Base-by-base conservation (phyloP, 2,113 vertebrate species). In the Chionis minor region DNA sequence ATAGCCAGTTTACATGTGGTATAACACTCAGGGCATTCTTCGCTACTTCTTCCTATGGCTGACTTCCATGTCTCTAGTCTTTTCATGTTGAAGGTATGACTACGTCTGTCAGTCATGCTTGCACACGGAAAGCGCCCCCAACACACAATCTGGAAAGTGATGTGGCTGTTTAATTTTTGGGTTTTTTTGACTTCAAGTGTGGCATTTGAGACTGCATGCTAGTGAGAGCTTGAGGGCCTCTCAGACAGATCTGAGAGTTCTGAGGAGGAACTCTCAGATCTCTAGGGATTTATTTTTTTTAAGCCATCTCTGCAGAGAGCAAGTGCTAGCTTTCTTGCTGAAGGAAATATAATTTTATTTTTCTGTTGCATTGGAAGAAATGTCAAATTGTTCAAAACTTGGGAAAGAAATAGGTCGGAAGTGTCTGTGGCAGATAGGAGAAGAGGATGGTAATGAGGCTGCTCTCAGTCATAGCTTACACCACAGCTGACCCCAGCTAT, bases 11-110 rank as follows among this genome's bases (percentile, higher is more conserved):
- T 54, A 19, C 18, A 18, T 12, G 28, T 30, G 12, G 4, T 40
- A 3, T 1, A 35, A n/a, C 2, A 3, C 32, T 79, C 23, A 9
- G 30, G 59, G 27, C 2, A 1, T 49, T 44, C 23, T 33, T 58
- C 23, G 12, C 28, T 32, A 23, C n/a, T 40, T 21, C 22, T 61
- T 55, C 35, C 70, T 51, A 2, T 45, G 10, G 7, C 33, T 52
- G 42, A n/a, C 62, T 23, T 49, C 40, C n/a, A 51, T 33, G 9
- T 42, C 26, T 65, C 56, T 38, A 14, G 38, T 44, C n/a, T 67
- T 40, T 17, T 42, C n/a, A 27, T 24, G 9, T 23, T 3, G 7
- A 33, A 55, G 32, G 24, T 35, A 15, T 27, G n/a, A 40, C 26
- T 63, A 26, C 9, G 1, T 26, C 35, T 47, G 18, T 33, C 30